phyloP scores from a whole-genome alignment of 2,113 vertebrate species.

The Collichthys lucidus region DNA sequence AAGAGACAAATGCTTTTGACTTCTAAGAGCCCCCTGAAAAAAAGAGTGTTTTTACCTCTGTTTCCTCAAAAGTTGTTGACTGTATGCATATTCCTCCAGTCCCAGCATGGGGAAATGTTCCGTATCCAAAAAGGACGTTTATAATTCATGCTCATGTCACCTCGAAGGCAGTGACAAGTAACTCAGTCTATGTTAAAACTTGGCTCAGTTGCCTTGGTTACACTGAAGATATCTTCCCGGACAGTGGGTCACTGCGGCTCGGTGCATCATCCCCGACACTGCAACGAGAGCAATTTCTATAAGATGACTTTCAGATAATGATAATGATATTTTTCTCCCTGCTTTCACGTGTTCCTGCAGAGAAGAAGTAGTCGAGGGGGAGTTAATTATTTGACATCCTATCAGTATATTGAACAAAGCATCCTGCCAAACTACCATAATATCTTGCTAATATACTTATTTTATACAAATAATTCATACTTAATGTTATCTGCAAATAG shows the following conservation, averaged over 20 bases:
- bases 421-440: neutral
- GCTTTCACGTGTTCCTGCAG: neutral
- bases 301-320: neutral
- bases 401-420: neutral
- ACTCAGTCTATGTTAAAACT: neutral
- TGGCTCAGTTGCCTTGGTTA: constrained; percentile 27
- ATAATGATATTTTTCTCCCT: neutral
- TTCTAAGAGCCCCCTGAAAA: neutral
- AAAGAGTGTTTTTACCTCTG: constrained; percentile 1
- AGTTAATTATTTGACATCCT: neutral
- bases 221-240: neutral
- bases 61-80: constrained; percentile 8
- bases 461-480: too few relatives aligned
- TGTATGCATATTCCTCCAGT: neutral
- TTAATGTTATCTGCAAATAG: too few relatives aligned
- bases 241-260: neutral
- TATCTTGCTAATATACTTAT: neutral
- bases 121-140: neutral
- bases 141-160: neutral
- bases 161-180: neutral
- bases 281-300: neutral
- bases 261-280: neutral
- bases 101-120: neutral
- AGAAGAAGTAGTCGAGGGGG: neutral
- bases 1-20: constrained; percentile 42